Evolutionary conservation across 2,113 vertebrate genomes (phyloP), one percentile per base, ranked within the genome.

Genomic region (Pelecanoides urinatrix): DNA sequence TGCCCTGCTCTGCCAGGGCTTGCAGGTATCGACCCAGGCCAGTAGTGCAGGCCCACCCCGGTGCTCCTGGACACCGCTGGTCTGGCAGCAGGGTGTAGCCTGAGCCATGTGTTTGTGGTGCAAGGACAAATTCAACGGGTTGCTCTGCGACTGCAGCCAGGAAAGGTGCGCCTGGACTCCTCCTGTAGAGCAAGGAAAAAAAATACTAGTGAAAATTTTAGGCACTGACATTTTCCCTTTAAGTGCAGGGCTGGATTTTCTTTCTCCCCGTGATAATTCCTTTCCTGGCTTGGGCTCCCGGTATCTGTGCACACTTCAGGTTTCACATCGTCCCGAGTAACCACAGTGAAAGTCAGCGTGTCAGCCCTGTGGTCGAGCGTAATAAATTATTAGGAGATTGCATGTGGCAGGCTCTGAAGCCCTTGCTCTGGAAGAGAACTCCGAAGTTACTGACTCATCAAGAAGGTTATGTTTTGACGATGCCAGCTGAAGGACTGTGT

Each of bases 391-490:
- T 8, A 10, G 73, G 68, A 42, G 26, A 6, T 11, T 66, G 66
- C 70, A 18, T 17, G 52, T 75, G 63, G 82, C 1, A 10, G 36
- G 65, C 10, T 42, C 53, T 47, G 34, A 29, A 88, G 71, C 36
- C 34, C 30, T 88, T 3, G 0, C 44, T 27, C 17, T 52, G 58
- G 16, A 83, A 52, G 67, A 78, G 84, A 85, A 21, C 81, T 78
- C 77, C 45, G 70, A 88, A 91, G 47, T 45, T 78, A n/a, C 85
- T 90, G 93, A 76, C 66, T 96, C 74, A 76, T 87, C 81, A 72
- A 8, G 53, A 88, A 70, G n/a, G 38, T 81, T 87, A 5, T 78
- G 52, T 63, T 89, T 82, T 77, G 94, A 42, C 63, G 49, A 66
- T 87, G 76, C 80, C 89, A 83, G 85, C 87, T 67, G 85, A 90